Conservation (phyloP, 2,797 vertebrate species). For the Scolopax rusticola region DNA sequence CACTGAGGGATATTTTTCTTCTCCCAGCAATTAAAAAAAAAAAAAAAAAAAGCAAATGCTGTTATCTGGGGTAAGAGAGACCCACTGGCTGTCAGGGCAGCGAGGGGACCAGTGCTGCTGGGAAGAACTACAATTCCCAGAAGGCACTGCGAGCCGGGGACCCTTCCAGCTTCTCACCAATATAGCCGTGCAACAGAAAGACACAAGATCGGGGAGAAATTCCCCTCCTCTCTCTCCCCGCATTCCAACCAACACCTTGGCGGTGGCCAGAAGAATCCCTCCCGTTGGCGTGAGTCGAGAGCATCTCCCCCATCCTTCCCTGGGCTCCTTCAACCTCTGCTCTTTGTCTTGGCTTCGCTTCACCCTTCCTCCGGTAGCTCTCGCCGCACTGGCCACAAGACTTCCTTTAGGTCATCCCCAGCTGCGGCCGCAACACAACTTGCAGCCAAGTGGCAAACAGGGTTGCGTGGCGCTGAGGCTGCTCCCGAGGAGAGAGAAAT, state of each 20-base stretch:
- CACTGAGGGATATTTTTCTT: not conserved
- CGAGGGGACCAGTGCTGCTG: not conserved
- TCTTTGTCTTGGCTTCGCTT: not conserved
- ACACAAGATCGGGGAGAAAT: not conserved
- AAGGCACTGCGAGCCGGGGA: not conserved
- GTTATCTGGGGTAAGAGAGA: not conserved
- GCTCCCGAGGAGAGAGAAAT: not conserved
- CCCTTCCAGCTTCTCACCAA: not conserved
- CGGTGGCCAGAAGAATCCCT: fast-evolving
- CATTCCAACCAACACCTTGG: fast-evolving
- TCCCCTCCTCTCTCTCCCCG: too few relatives aligned
- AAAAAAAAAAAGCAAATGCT: fast-evolving
- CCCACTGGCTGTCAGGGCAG: not conserved
- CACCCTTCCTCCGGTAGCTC: conserved; percentile 43
- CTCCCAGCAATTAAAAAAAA: not conserved
- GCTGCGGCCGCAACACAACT: not conserved
- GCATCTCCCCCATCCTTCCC: not conserved
- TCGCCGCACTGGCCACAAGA: not conserved
- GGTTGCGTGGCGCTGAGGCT: not conserved
- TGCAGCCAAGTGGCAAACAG: not conserved
- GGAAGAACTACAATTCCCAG: conserved; percentile 35
- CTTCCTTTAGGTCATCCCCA: not conserved
- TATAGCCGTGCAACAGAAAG: not conserved
- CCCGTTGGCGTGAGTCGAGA: fast-evolving
- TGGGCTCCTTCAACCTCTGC: not conserved